Evolutionary conservation across 2,888 invertebrate genomes (phyloP), one percentile per base, ranked within the genome.

Genomic region (Chrysodeixis includens): DNA sequence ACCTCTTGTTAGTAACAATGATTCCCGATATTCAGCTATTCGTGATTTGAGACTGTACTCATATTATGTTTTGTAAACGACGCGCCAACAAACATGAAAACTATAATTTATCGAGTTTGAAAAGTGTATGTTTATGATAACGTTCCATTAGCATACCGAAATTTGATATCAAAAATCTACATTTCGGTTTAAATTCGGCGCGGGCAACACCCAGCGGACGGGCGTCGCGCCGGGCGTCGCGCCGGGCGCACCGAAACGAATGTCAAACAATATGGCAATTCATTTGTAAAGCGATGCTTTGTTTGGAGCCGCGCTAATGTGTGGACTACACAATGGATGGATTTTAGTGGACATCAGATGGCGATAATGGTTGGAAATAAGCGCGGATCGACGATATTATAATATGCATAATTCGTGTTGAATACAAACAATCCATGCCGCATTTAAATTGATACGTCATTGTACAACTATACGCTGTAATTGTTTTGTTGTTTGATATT

Each of bases 281-380:
- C 73, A 68, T 63, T 82, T 81, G 78, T 75, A 65, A 74, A 70
- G 59, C 59, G 70, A 78, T 40, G 67, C 71, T 72, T 81, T 81
- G 75, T 82, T 75, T 71, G 53, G 56, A 60, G 20, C 56, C 73
- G 53, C 62, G 53, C 69, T 76, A 66, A 79, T 71, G 49, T 79
- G 66, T 62, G 53, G 63, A 55, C 32, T 20, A 55, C 46, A 67
- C 73, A 72, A 62, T 67, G 61, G 61, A 46, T 59, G 46, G 74
- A 78, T 74, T 75, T 78, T 46, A 69, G 62, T 65, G 61, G 62
- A 67, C 71, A 65, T 66, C 77, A 54, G 66, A 62, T 74, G 68
- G 59, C 62, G 56, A 68, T 63, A 67, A 61, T 74, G 57, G 59
- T 30, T 53, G 53, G 40, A 59, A 54, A 77, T 68, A 62, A 67